Evolutionary conservation across 2,888 invertebrate genomes (phyloP), one percentile per base, ranked within the genome.

Genomic region (Tuta absoluta): DNA sequence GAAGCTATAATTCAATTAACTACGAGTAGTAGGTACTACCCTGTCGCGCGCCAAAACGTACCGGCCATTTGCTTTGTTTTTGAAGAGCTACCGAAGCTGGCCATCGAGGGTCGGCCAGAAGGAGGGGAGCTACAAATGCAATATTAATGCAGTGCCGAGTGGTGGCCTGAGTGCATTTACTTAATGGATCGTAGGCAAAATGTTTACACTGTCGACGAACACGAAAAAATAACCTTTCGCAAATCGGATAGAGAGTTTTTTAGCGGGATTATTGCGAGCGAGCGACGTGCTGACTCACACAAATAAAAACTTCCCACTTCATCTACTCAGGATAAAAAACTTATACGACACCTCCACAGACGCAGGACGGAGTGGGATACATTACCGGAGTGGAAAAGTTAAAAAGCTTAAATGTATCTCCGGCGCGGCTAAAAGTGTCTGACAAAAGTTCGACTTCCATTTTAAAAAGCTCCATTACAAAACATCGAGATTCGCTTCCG

Each of bases 121-220:
- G 73, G 71, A 70, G 76, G 74, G 80, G 80, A 78, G 81, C 86
- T 89, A 91, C 91, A 92, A 92, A 93, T 93, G 93, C 92, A 93
- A 93, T 93, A 93, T 93, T 93, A 93, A 93, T 93, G 93, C 91
- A 92, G 82, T 83, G 81, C 81, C 80, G 87, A 87, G 86, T 86
- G 81, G 86, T 78, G 84, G 78, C 81, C 80, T 78, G 84, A 88
- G 86, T 89, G 88, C 87, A 91, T 89, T 88, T 89, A 86, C 89
- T 87, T 89, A 90, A 91, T 90, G 88, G 90, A 86, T 85, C 83
- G 85, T 85, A 87, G 83, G 86, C 85, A 86, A 88, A 89, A 85
- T 89, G 85, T 86, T 88, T 88, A 86, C 82, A 80, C 81, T 84
- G 80, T 81, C 80, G 81, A 79, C 80, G 78, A 84, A 84, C 79